Percentiles rank a stretch among this genome's conserved stretches.
Evolutionary conservation across 1,140 invertebrate species (phyloP).

Genomic region (Drosophila triauraria): DNA sequence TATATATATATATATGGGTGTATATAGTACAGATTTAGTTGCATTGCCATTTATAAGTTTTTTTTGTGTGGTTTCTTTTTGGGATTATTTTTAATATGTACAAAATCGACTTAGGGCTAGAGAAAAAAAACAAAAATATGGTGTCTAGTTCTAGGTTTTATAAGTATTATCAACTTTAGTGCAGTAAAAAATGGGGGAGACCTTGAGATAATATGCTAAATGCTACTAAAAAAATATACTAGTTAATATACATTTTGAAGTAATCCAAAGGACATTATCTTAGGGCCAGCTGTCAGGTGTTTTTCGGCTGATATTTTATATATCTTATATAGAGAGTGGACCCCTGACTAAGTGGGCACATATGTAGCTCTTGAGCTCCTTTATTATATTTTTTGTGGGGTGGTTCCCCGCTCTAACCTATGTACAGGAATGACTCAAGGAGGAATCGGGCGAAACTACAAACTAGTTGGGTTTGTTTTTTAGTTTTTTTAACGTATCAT

Average conservation of each 20-base stretch:
- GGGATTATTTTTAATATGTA: slow-evolving; percentile 44
- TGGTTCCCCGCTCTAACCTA: slow-evolving; percentile 13
- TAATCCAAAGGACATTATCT: slow-evolving; percentile 8
- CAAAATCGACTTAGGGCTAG: slow-evolving; percentile 25
- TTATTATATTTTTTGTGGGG: slow-evolving; percentile 10
- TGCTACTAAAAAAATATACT: slow-evolving; percentile 6
- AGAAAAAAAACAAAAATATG: slow-evolving; percentile 43
- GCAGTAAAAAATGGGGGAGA: slow-evolving; percentile 21
- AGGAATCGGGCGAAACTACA: slow-evolving; percentile 11
- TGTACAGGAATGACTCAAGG: slow-evolving; percentile 38
- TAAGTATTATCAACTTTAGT: slow-evolving; percentile 68
- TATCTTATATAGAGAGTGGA: slow-evolving; percentile 14
- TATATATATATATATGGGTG: slow-evolving; percentile 36
- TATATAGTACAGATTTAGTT: slow-evolving; percentile 55
- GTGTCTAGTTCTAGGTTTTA: slow-evolving; percentile 51
- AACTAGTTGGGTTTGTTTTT: slow-evolving; percentile 6
- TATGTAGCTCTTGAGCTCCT: slow-evolving; percentile 12
- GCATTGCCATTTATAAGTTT: slow-evolving; percentile 52
- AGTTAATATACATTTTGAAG: slow-evolving; percentile 1
- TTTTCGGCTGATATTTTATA: slow-evolving; percentile 1
- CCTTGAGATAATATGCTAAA: slow-evolving; percentile 11
- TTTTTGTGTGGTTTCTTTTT: slow-evolving; percentile 12
- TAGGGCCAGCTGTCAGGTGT: slow-evolving; percentile 4
- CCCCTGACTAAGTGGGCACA: slow-evolving; percentile 33
- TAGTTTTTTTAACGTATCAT: neutral